phyloP scores from a whole-genome alignment of 2,113 vertebrate species.

The Seriola aureovittata region DNA sequence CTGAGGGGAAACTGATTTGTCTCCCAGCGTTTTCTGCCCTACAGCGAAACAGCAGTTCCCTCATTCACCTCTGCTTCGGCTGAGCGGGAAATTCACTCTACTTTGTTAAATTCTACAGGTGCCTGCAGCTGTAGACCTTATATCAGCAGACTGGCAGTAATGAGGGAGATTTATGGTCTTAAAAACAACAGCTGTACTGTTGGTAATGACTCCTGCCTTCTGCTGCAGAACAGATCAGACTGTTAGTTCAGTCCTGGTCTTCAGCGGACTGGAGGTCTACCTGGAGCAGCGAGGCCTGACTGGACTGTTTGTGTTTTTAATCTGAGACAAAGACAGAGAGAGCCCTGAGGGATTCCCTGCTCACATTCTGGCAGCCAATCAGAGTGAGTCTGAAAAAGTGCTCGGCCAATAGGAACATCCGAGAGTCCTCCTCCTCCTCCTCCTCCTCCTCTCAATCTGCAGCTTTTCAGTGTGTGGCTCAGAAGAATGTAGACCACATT shows the following conservation, averaged over 20 bases:
- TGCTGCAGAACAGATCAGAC: not conserved
- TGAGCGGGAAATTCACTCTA: not conserved
- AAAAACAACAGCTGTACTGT: constrained; percentile 12
- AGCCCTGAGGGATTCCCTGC: constrained; percentile 63
- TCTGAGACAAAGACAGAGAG: constrained; percentile 56
- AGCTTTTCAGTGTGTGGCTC: constrained; percentile 29
- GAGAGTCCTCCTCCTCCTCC: constrained; percentile 50
- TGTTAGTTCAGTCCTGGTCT: not conserved
- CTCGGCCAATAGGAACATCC: constrained; percentile 60
- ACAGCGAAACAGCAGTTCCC: not conserved
- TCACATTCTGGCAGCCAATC: constrained; percentile 66
- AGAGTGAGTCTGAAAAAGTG: constrained; percentile 21
- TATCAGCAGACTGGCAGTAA: not conserved
- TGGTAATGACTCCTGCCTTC: not conserved
- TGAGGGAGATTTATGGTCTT: constrained; percentile 6
- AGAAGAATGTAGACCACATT: constrained; percentile 20
- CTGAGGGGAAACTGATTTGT: constrained; percentile 11
- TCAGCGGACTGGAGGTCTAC: not conserved
- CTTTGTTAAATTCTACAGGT: constrained; percentile 7
- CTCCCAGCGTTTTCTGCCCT: not conserved
- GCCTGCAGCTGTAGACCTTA: constrained; percentile 14
- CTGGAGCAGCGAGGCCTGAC: constrained; percentile 39
- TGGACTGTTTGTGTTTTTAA: constrained; percentile 57
- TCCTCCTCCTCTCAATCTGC: constrained; percentile 41
- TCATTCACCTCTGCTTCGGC: not conserved